A percentile compares a stretch with the other conserved stretches of the same genome.
Conservation (phyloP, 2,888 invertebrate genomes). For the Eupithecia inturbata region DNA sequence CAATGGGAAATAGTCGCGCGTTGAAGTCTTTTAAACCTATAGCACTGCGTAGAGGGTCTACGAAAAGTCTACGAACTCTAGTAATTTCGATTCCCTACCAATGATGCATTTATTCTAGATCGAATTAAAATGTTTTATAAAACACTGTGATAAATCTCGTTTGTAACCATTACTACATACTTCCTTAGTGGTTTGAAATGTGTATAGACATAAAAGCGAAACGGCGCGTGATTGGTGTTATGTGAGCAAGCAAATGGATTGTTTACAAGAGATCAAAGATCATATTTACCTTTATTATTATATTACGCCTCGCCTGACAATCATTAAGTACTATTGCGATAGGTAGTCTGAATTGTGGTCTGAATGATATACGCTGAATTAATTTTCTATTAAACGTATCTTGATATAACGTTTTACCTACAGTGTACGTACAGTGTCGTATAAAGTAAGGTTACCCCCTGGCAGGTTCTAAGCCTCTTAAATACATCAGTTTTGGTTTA, state of each 20-base stretch:
- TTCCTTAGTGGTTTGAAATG: neutral
- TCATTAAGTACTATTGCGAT: neutral
- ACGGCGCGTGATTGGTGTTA: neutral
- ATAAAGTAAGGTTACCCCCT: too few species aligned
- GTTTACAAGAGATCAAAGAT: conserved; percentile 3
- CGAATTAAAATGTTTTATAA: neutral
- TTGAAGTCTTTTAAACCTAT: neutral
- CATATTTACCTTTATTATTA: neutral
- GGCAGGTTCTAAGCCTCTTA: too few species aligned
- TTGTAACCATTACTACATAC: neutral
- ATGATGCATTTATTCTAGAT: neutral
- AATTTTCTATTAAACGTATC: neutral
- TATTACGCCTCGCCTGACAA: neutral
- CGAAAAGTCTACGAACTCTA: neutral
- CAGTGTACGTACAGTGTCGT: too few species aligned
- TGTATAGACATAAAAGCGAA: conserved; percentile 1
- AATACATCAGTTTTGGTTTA: too few species aligned
- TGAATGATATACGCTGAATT: neutral
- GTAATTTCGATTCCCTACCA: neutral
- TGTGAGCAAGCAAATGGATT: neutral
- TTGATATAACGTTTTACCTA: neutral
- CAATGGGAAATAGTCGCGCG: neutral
- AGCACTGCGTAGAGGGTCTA: neutral
- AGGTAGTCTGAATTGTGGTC: too few species aligned
- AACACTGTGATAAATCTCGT: neutral